phyloP scores from a whole-genome alignment of 2,888 invertebrate species.

The Eudemis profundana region DNA sequence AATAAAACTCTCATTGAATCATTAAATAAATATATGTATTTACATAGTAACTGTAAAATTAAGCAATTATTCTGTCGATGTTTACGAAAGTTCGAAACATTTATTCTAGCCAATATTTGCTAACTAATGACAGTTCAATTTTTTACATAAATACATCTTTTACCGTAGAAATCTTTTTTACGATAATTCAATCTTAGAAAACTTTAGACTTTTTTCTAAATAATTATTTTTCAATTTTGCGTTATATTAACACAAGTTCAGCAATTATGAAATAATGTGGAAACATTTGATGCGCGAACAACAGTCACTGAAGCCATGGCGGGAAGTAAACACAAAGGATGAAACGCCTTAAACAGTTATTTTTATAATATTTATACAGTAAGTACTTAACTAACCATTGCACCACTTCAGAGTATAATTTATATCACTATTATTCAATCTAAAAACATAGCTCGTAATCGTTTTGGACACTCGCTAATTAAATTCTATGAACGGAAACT shows the following conservation, averaged over 20 bases:
- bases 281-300: constrained; percentile 57
- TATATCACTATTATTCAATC: constrained; percentile 61
- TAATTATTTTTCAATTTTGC: constrained; percentile 42
- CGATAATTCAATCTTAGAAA: constrained; percentile 61
- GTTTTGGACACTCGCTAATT: constrained; percentile 57
- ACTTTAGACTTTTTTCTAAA: constrained; percentile 54
- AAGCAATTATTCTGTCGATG: constrained; percentile 78
- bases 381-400: constrained; percentile 76
- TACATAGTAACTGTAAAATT: constrained; percentile 79
- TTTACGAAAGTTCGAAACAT: constrained; percentile 66
- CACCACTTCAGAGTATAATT: constrained; percentile 76
- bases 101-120: constrained; percentile 58
- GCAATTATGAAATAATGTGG: constrained; percentile 45
- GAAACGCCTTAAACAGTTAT: constrained; percentile 60
- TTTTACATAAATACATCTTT: constrained; percentile 80
- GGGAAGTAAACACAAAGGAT: constrained; percentile 58
- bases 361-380: constrained; percentile 63
- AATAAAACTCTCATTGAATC: constrained; percentile 72
- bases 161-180: constrained; percentile 73
- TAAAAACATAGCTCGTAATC: constrained; percentile 58
- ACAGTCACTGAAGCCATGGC: constrained; percentile 75
- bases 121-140: constrained; percentile 56
- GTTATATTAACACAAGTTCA: constrained; percentile 46
- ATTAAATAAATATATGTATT: constrained; percentile 86
- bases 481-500: constrained; percentile 70